Evolutionary conservation across 2,797 vertebrate genomes (phyloP), one percentile per base, ranked within the genome.

Genomic region (Centropyge bicolor): DNA sequence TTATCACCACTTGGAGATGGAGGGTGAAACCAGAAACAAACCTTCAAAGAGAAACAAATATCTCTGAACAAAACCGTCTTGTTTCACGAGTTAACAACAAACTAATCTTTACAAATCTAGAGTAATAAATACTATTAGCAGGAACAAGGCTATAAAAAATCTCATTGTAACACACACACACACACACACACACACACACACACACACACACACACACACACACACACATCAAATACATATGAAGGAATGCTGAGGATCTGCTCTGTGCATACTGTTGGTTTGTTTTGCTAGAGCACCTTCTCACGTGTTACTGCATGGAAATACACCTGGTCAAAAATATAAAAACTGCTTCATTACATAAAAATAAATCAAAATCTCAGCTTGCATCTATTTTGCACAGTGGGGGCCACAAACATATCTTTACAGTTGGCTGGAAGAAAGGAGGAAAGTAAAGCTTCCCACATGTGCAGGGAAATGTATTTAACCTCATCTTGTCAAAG

Each of bases 101-200:
- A 91, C 76, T 81, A 79, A 81, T 87, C 78, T 94, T 91, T 86
- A 91, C 90, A 93, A 92, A 92, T 85, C 82, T 86, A 91, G 83
- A 93, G 82, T 89, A 94, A 95, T 95, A 95, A 95, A 95, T 95
- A 95, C 91, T 93, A 92, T 92, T 60, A 83, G 85, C 89, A 91
- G 80, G 82, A 92, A 89, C 82, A 81, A 83, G 67, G 80, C 77
- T 88, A 85, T 87, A 86, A 92, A 91, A 89, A 82, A 91, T 76
- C 73, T 81, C 83, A 81, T 64, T 68, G 8, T 70, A 66, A 76
- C 73, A 16, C 66, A 60, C 74, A 64, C 60, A 77, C 69, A 49
- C n/a, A n/a, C 43, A 61, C 46, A 22, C 71, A 73, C 79, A 72
- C 63, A 64, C 60, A 76, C 68, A 48, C 48, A 61, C 46, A 66